These are phyloP conservation scores for Hermodice carunculata DNA, from an alignment of 2,888 invertebrate species.

Conservation along the genomic window DNA sequence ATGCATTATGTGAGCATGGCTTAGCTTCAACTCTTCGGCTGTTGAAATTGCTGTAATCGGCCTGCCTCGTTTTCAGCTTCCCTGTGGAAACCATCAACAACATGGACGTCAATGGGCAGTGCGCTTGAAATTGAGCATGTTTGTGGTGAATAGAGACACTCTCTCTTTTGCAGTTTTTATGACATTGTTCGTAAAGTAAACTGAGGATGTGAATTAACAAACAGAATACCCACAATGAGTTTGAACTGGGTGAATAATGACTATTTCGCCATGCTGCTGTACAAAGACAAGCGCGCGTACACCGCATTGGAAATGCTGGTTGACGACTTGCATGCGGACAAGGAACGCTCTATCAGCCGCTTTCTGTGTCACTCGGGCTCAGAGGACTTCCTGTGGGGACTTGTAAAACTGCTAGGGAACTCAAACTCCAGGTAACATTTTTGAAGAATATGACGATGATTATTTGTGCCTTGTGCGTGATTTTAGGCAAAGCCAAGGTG, in stretches of 20 bases:
- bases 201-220: no score
- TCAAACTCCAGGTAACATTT: slow-evolving; percentile 56
- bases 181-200: no score
- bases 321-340: slow-evolving; percentile 66
- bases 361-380: slow-evolving; percentile 67
- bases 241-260: slow-evolving; percentile 61
- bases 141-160: no score
- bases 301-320: slow-evolving; percentile 66
- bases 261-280: slow-evolving; percentile 60
- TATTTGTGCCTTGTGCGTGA: background rate
- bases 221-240: slow-evolving; percentile 27
- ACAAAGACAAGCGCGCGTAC: slow-evolving; percentile 54
- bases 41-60: no score
- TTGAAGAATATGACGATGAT: background rate
- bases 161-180: no score
- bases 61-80: no score
- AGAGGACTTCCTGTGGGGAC: slow-evolving; percentile 67
- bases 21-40: no score
- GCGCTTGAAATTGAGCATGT: no score
- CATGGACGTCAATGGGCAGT: no score
- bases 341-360: slow-evolving; percentile 61
- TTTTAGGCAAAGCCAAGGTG: no score
- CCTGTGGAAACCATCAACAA: no score
- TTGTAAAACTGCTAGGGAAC: slow-evolving; percentile 62
- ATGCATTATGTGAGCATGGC: no score